A percentile compares a stretch with the other conserved stretches of the same genome.
Evolutionary conservation across 2,797 vertebrate species (phyloP).

Genomic region (Poliocrania exsul): DNA sequence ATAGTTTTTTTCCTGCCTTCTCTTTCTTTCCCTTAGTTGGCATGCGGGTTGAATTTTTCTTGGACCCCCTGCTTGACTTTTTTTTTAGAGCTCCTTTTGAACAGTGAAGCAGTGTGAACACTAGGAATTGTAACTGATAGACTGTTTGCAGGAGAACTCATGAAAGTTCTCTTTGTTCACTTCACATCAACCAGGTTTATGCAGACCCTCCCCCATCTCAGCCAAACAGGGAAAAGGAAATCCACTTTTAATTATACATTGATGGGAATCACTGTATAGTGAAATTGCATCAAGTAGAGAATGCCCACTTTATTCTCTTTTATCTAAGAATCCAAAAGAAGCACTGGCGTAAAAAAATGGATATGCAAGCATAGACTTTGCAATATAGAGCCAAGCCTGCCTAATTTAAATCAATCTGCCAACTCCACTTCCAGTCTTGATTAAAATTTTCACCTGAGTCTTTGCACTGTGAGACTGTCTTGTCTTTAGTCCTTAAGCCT

Average conservation of each 20-base stretch:
- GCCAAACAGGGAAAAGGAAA: slow-evolving; percentile 79
- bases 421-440: slow-evolving; percentile 16
- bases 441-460: slow-evolving; percentile 10
- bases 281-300: slow-evolving; percentile 74
- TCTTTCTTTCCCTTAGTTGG: slow-evolving; percentile 79
- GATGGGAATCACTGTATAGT: slow-evolving; percentile 77
- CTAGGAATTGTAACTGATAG: slow-evolving; percentile 83
- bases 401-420: slow-evolving; percentile 63
- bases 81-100: slow-evolving; percentile 79
- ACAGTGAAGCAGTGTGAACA: slow-evolving; percentile 76
- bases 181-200: slow-evolving; percentile 77
- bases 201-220: slow-evolving; percentile 68
- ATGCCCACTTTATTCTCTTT: slow-evolving; percentile 75
- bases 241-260: slow-evolving; percentile 84
- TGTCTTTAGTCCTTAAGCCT: neutral
- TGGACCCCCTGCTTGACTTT: slow-evolving; percentile 82
- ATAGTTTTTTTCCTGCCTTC: slow-evolving; percentile 70
- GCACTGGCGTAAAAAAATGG: slow-evolving; percentile 45
- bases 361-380: slow-evolving; percentile 49
- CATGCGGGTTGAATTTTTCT: slow-evolving; percentile 77
- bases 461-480: neutral
- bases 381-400: slow-evolving; percentile 16
- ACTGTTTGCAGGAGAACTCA: slow-evolving; percentile 80
- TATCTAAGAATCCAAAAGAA: slow-evolving; percentile 68
- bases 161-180: slow-evolving; percentile 82